Percentiles rank a stretch among this genome's conserved stretches.
phyloP scores from a whole-genome alignment of 2,797 vertebrate species.

The Fringilla coelebs region DNA sequence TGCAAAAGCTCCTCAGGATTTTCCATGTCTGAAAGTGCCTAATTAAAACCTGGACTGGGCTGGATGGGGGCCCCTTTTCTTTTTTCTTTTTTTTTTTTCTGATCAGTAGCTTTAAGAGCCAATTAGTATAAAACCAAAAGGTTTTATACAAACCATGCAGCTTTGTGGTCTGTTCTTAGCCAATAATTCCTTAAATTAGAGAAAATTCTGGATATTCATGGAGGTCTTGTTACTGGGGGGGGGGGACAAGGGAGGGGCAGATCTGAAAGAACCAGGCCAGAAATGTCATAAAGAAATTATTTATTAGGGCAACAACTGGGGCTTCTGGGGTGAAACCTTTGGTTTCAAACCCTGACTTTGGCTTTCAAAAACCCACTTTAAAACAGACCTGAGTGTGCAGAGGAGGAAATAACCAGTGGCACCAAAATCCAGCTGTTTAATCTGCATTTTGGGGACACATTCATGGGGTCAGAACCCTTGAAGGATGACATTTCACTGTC shows the following conservation, averaged over 20 bases:
- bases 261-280: not conserved
- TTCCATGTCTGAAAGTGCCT: not conserved
- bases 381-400: not conserved
- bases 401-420: not conserved
- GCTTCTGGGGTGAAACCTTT: not conserved
- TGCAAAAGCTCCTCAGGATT: not conserved
- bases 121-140: not conserved
- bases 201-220: not conserved
- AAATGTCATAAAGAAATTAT: not conserved
- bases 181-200: not conserved
- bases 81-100: not conserved
- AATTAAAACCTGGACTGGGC: not conserved
- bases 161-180: not conserved
- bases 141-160: not conserved
- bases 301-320: not conserved
- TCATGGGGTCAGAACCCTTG: not conserved
- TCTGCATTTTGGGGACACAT: not conserved
- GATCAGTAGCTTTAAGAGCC: not conserved
- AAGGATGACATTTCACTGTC: not conserved
- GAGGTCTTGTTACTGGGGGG: not conserved
- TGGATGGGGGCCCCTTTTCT: not conserved
- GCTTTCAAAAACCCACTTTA: not conserved
- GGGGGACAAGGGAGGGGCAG: not conserved
- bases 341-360: not conserved
- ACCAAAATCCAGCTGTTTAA: not conserved